Evolutionary conservation across 2,888 invertebrate species (phyloP), one percentile per base, ranked within the genome.

Genomic region (Polyommatus iphigenia): DNA sequence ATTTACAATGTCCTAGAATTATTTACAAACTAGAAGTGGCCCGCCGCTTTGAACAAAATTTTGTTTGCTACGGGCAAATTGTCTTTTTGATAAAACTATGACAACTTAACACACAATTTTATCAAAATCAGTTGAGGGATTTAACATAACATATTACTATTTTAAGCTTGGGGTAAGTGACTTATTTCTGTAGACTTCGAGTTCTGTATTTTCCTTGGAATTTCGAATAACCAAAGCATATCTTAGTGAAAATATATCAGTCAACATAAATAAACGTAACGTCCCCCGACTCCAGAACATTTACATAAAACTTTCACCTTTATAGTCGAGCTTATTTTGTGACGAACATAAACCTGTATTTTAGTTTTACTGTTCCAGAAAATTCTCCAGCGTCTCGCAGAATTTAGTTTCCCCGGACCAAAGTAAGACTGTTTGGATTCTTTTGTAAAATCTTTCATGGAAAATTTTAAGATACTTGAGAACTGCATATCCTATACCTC

Each of bases 241-340:
- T 67, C 71, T 71, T n/a, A 71, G n/a, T 41, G 7, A n/a, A 71
- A n/a, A 75, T 75, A 50, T 75, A 75, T 54, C 50, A 75, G 73
- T 75, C 73, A 24, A 75, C 46, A 50, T 15, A 29, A 75, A 50
- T 46, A 75, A 75, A 75, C 73, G 50, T 50, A 15, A 75, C 50
- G 24, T 46, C 73, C 50, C 50, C 50, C 6, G 73, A 24, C 13
- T 50, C 24, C 20, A 24, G 41, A 29, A 13, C 73, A 67, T 75
- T 75, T 75, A 54, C 73, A 75, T 75, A 75, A 75, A 75, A 75
- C 73, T 75, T 75, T 75, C 73, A 75, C 50, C 75, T 75, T 75
- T 75, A 75, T 75, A 75, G 54, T 54, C 50, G 54, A 54, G 75
- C 75, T 54, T 75, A 75, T 75, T 75, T 75, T 75, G 50, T 75